Conservation (phyloP, 2,888 invertebrate species). For the Meandrusa payeni region DNA sequence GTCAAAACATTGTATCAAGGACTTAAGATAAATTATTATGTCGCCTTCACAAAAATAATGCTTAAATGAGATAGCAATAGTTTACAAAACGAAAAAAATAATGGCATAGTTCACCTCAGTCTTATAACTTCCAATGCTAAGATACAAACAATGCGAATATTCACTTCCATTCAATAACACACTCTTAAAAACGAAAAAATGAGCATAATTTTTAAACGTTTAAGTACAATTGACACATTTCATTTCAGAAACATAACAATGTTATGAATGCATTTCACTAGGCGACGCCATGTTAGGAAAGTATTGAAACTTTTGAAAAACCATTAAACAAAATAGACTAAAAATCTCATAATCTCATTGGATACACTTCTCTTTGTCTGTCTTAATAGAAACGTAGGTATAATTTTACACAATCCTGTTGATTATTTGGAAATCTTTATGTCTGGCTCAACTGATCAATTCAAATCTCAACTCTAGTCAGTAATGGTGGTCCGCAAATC, state of each 20-base stretch:
- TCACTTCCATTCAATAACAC: conserved; percentile 22
- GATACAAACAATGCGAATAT: conserved; percentile 13
- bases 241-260: conserved; percentile 16
- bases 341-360: no score
- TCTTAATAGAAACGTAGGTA: no score
- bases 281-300: not conserved
- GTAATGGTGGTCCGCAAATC: no score
- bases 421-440: no score
- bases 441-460: no score
- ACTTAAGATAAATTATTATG: conserved; percentile 20
- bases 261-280: conserved; percentile 18
- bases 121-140: conserved; percentile 43
- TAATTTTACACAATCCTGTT: no score
- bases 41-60: conserved; percentile 22
- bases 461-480: no score
- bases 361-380: no score
- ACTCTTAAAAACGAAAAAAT: conserved; percentile 34
- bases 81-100: conserved; percentile 26
- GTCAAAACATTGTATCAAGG: conserved; percentile 1
- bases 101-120: conserved; percentile 44
- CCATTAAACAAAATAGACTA: no score
- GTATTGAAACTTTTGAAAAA: no score
- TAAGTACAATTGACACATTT: conserved; percentile 39
- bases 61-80: conserved; percentile 19
- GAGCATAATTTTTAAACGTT: conserved; percentile 36